These are phyloP conservation scores for Arrhamphus sclerolepis DNA, from an alignment of 2,797 vertebrate species.

Conservation along the genomic window DNA sequence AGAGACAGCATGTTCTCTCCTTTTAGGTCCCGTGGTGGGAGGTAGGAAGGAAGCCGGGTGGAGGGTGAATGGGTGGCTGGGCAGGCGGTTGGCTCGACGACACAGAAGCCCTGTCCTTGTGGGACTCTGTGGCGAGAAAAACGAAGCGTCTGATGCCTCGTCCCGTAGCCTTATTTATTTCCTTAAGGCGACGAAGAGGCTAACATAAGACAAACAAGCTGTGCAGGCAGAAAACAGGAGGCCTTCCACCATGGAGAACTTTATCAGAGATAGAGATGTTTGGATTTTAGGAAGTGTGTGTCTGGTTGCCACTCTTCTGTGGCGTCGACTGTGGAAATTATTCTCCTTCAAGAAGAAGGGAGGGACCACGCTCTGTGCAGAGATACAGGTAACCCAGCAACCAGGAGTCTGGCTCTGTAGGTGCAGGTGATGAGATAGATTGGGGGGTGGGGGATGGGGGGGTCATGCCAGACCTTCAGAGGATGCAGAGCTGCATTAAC, in stretches of 20 bases:
- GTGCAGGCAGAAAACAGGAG: constrained; percentile 34
- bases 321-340: constrained; percentile 85
- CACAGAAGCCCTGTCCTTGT: constrained; percentile 30
- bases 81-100: constrained; percentile 41
- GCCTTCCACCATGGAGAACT: constrained; percentile 81
- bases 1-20: constrained; percentile 83
- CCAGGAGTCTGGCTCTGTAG: too few relatives aligned
- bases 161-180: constrained; percentile 36
- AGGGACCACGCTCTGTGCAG: constrained; percentile 65
- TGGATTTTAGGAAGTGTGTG: constrained; percentile 90
- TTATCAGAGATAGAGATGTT: constrained; percentile 83
- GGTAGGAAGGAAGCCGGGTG: constrained; percentile 43
- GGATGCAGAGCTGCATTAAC: not conserved
- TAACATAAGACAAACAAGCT: constrained; percentile 49
- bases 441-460: too few relatives aligned
- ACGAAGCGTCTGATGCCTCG: not conserved
- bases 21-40: constrained; percentile 82
- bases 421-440: not conserved
- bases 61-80: constrained; percentile 38
- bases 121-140: constrained; percentile 28
- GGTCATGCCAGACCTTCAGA: too few relatives aligned
- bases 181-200: constrained; percentile 31
- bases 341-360: constrained; percentile 80
- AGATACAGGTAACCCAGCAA: constrained; percentile 84
- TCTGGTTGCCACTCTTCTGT: constrained; percentile 86